These are phyloP conservation scores for Clusia tigrina DNA, from an alignment of 2,888 invertebrate genomes.

Conservation along the genomic window DNA sequence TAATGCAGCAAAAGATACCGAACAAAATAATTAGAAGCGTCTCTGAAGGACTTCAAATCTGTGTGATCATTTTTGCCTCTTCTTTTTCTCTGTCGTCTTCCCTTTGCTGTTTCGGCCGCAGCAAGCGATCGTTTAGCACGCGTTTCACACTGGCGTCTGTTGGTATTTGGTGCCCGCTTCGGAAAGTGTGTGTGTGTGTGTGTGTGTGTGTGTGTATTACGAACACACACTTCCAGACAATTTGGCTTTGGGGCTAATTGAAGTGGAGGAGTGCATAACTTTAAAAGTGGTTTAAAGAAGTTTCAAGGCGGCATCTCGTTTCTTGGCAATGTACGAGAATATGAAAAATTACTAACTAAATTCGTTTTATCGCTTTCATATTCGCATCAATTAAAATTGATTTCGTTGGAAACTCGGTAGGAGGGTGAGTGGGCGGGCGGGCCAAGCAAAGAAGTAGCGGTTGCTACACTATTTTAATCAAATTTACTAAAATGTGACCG, in stretches of 20 bases:
- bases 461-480: too few species aligned
- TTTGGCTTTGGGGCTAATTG: constrained; percentile 23
- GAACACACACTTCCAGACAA: neutral
- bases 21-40: constrained; percentile 7
- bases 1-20: neutral
- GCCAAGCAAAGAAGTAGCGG: neutral
- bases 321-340: neutral
- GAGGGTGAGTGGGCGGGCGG: neutral
- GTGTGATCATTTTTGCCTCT: constrained; percentile 8
- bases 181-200: too few species aligned
- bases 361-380: constrained; percentile 7
- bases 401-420: neutral
- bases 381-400: constrained; percentile 1
- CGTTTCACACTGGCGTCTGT: constrained; percentile 8
- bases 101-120: neutral
- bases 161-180: too few species aligned
- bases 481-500: too few species aligned
- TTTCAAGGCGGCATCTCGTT: constrained; percentile 5
- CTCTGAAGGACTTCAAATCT: neutral
- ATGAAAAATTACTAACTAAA: constrained; percentile 11
- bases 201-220: too few species aligned
- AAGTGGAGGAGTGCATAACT: constrained; percentile 20
- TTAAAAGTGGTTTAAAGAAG: neutral
- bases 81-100: neutral
- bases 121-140: constrained; percentile 18